Conservation (phyloP, 2,797 vertebrate species). For the Pachyuromys duprasi region DNA sequence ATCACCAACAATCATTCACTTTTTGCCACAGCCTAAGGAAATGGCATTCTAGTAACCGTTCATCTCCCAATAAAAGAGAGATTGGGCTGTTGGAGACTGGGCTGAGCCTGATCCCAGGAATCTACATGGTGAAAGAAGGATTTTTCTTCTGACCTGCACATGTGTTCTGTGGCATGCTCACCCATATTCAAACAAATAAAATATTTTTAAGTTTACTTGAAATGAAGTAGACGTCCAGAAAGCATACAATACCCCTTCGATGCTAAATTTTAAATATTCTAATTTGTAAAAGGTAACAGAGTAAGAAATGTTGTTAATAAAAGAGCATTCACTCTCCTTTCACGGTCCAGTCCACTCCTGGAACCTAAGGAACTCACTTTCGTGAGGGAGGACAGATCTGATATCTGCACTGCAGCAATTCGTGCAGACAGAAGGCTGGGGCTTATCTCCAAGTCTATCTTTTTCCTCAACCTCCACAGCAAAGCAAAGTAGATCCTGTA, state of each 20-base stretch:
- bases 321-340: background rate
- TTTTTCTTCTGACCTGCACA: background rate
- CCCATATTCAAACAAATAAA: background rate
- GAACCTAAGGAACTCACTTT: background rate
- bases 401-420: background rate
- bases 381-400: background rate
- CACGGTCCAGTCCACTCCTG: background rate
- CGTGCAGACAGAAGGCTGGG: background rate
- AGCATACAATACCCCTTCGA: background rate
- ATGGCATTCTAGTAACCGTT: background rate
- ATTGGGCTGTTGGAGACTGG: background rate
- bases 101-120: background rate
- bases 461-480: background rate
- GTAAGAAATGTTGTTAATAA: constrained; percentile 4
- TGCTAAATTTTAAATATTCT: background rate
- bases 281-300: background rate
- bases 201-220: background rate
- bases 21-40: background rate
- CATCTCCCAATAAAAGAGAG: background rate
- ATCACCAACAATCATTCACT: background rate
- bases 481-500: background rate
- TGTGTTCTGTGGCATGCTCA: background rate
- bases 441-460: background rate
- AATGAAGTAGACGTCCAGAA: background rate
- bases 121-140: background rate